Evolutionary conservation across 2,113 vertebrate species (phyloP), one percentile per base, ranked within the genome.

Genomic region (Grammomys dolichurus): DNA sequence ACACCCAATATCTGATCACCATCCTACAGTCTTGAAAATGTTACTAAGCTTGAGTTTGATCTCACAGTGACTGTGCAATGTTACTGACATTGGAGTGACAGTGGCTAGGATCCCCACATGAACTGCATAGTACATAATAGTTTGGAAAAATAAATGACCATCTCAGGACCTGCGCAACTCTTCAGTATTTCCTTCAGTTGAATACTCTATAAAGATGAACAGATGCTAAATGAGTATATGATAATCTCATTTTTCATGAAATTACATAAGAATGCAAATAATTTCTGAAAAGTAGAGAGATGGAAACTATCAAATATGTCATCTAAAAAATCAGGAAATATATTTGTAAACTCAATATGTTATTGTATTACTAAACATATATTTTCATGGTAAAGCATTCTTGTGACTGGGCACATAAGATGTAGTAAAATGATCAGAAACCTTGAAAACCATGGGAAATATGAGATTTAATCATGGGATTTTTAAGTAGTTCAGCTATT

Each of bases 111-210:
- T 63, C 7, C 2, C 1, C 31, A 9, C 6, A 56, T 51, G 48
- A 54, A 31, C 88, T 54, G 17, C 17, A 17, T 19, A 0, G 0
- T 20, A 4, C 14, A 11, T 17, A 22, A 22, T 9, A 51, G 24
- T 43, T 43, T 51, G 20, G 69, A 69, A 77, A 82, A 92, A 46
- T 3, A 33, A 90, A 58, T 31, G 56, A 51, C n/a, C 73, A 26
- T 36, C 31, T 76, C 28, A 2, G 22, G 17, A 65, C 16, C 10
- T 73, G 51, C 8, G 24, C 3, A 67, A 63, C 51, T 73, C 77
- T 87, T 67, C 85, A 48, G 12, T 13, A 14, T 58, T 76, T 22
- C 2, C 9, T 36, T 90, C 60, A 26, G 28, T 0, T 13, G 51
- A 87, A n/a, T 2, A 73, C 26, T 46, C 46, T 54, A 17, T 22